Evolutionary conservation across 2,888 invertebrate genomes (phyloP).

Genomic region (Caenorhabditis macrosperma): DNA sequence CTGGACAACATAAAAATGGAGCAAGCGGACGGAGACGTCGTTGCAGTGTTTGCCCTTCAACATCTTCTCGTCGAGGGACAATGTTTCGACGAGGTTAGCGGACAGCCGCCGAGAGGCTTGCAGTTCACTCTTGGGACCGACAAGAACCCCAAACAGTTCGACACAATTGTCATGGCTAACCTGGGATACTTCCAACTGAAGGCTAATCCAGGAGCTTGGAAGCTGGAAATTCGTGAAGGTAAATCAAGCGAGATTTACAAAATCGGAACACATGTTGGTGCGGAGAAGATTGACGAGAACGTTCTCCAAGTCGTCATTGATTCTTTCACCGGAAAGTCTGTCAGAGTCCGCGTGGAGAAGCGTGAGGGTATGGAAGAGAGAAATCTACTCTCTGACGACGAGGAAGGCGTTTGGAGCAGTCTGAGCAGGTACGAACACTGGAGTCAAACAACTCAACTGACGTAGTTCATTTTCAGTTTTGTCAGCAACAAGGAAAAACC

Average conservation of each 20-base stretch:
- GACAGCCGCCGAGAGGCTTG: conserved; percentile 96
- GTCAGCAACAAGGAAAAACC: conserved; percentile 57
- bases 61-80: conserved; percentile 94
- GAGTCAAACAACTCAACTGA: no score
- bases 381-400: conserved; percentile 88
- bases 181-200: conserved; percentile 95
- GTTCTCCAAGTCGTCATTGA: conserved; percentile 66
- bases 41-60: conserved; percentile 95
- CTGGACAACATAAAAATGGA: conserved; percentile 96
- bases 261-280: conserved; percentile 82
- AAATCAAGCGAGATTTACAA: conserved; percentile 95
- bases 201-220: conserved; percentile 97
- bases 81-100: conserved; percentile 90
- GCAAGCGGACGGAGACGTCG: conserved; percentile 85
- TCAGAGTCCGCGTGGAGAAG: conserved; percentile 85
- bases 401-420: conserved; percentile 85
- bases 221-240: conserved; percentile 90
- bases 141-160: conserved; percentile 85
- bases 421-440: conserved; percentile 35
- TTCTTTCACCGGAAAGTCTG: conserved; percentile 80
- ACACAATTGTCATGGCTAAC: conserved; percentile 99
- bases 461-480: conserved; percentile 24
- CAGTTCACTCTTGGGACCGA: conserved; percentile 93
- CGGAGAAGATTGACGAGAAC: conserved; percentile 67
- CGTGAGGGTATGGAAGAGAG: conserved; percentile 90